phyloP scores from a whole-genome alignment of 92 coral and sea anemone species.

The Anthopleura xanthogrammica region DNA sequence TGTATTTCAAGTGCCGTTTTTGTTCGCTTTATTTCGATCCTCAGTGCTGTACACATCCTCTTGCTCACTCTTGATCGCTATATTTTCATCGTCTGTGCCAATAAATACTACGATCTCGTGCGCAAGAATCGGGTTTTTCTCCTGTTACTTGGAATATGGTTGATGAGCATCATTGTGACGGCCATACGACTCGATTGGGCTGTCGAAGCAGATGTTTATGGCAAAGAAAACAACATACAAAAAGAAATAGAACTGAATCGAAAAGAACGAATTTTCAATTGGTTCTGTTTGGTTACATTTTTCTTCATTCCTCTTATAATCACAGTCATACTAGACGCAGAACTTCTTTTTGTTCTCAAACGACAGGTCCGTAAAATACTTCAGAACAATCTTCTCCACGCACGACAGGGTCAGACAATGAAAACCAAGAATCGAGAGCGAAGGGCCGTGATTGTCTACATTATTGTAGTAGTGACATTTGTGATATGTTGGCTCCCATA shows the following conservation, averaged over 20 bases:
- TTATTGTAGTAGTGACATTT: conserved; percentile 41
- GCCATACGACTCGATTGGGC: conserved; percentile 37
- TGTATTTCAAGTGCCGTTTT: conserved; percentile 39
- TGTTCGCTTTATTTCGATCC: conserved; percentile 32
- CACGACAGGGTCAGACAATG: conserved; percentile 31
- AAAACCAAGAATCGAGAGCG: conserved; percentile 39
- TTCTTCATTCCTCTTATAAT: conserved; percentile 28
- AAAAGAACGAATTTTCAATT: conserved; percentile 39
- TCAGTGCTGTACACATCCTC: conserved; percentile 36
- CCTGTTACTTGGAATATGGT: conserved; percentile 27
- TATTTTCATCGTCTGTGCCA: conserved; percentile 33
- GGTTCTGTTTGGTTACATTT: conserved; percentile 38
- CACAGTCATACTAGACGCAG: conserved; percentile 32
- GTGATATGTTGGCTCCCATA: conserved; percentile 42
- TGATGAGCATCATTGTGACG: conserved; percentile 26
- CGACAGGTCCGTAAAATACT: conserved; percentile 40
- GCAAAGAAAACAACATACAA: neutral
- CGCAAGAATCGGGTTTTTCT: conserved; percentile 24
- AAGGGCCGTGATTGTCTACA: conserved; percentile 37
- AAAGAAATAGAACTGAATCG: conserved; percentile 18
- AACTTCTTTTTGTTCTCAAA: conserved; percentile 21
- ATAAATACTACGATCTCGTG: conserved; percentile 39
- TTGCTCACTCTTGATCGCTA: conserved; percentile 36
- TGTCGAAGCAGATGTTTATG: conserved; percentile 16
- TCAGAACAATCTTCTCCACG: conserved; percentile 34